These are phyloP conservation scores for Zaprionus ghesquierei DNA, from an alignment of 1,140 invertebrate genomes.

Conservation along the genomic window DNA sequence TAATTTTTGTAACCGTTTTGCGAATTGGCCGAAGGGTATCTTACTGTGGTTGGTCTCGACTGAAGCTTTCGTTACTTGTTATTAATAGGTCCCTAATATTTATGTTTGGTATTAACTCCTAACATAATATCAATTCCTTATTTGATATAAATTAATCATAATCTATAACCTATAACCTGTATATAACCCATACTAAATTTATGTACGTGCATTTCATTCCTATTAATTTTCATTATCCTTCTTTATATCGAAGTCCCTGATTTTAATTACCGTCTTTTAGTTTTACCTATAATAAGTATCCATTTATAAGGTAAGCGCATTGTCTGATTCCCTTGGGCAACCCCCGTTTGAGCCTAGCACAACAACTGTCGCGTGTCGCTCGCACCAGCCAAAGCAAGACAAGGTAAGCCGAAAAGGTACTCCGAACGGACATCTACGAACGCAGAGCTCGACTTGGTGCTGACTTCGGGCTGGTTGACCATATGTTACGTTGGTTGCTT, in stretches of 20 bases:
- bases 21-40: too few species aligned
- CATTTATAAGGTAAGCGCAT: background rate
- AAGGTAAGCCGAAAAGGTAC: constrained; percentile 13
- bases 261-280: background rate
- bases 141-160: too few species aligned
- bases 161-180: too few species aligned
- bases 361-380: constrained; percentile 36
- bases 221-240: background rate
- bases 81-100: too few species aligned
- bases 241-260: background rate
- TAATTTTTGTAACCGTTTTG: too few species aligned
- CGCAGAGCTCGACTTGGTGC: background rate
- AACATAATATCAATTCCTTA: too few species aligned
- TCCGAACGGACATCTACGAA: constrained; percentile 29
- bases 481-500: constrained; percentile 51
- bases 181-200: too few species aligned
- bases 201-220: background rate
- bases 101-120: too few species aligned
- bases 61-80: too few species aligned
- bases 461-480: constrained; percentile 22
- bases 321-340: background rate
- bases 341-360: background rate
- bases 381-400: background rate
- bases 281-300: background rate
- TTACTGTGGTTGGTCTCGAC: too few species aligned